These are phyloP conservation scores for Scleropages formosus DNA, from an alignment of 2,797 vertebrate species.

Conservation along the genomic window DNA sequence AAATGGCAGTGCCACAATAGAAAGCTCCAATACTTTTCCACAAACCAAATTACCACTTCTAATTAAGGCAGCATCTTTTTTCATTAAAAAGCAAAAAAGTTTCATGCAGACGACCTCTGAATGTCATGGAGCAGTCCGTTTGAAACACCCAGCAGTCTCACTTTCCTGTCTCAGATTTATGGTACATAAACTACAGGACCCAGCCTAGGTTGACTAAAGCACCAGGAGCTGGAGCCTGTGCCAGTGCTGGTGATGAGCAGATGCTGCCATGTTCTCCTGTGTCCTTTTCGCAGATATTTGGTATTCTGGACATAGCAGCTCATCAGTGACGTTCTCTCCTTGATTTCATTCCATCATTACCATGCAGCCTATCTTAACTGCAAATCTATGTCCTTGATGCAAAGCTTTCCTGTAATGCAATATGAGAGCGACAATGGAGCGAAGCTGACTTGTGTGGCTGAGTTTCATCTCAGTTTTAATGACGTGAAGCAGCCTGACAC, in stretches of 20 bases:
- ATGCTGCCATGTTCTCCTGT: neutral
- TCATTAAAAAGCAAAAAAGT: no score
- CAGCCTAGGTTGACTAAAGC: neutral
- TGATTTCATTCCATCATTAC: slow-evolving; percentile 8
- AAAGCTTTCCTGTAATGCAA: neutral
- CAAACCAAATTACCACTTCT: no score
- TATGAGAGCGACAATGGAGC: neutral
- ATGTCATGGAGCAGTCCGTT: neutral
- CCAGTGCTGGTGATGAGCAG: neutral
- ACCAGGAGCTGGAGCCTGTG: neutral
- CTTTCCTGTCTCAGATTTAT: neutral
- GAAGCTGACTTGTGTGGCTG: neutral
- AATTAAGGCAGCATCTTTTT: no score
- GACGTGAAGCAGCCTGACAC: neutral
- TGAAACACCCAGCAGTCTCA: no score
- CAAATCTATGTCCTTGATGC: neutral
- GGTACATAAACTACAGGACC: neutral
- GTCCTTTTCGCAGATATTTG: neutral
- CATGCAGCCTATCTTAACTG: slow-evolving; percentile 19
- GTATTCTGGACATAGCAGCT: neutral
- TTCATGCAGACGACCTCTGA: no score
- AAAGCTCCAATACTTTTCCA: no score
- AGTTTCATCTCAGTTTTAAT: slow-evolving; percentile 13
- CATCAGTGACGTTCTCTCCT: neutral
- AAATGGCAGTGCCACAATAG: no score